These are phyloP conservation scores for Meloidogyne hapla DNA, from an alignment of 1,140 invertebrate genomes.

Conservation along the genomic window DNA sequence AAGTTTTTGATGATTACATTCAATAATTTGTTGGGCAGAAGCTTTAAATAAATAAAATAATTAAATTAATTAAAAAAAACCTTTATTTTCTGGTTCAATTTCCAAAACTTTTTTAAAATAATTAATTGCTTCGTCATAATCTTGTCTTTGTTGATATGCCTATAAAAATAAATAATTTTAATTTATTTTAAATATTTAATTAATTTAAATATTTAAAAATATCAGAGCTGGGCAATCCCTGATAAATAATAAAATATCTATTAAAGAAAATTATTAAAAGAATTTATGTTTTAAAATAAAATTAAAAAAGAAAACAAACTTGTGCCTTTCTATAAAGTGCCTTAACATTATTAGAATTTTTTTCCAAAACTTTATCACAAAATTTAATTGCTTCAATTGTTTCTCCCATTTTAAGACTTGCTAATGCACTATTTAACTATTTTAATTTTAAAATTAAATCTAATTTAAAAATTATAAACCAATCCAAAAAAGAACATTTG, in stretches of 20 bases:
- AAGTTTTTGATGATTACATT: constrained; percentile 76
- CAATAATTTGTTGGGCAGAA: constrained; percentile 75
- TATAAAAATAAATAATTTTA: constrained; percentile 57
- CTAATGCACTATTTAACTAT: constrained; percentile 72
- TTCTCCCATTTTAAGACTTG: constrained; percentile 79
- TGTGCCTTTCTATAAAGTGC: constrained; percentile 83
- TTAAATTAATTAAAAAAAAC: neutral
- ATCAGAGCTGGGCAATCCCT: no score
- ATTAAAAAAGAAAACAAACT: constrained; percentile 63
- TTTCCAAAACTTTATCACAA: constrained; percentile 73
- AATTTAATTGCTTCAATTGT: constrained; percentile 73
- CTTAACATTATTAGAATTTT: constrained; percentile 81
- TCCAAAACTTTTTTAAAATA: constrained; percentile 77
- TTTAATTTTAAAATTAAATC: constrained; percentile 7
- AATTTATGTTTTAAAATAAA: no score
- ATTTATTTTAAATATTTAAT: no score
- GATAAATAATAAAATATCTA: no score
- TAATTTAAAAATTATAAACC: constrained; percentile 12
- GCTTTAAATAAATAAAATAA: constrained; percentile 66
- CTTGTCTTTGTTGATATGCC: constrained; percentile 75
- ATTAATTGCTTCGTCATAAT: constrained; percentile 75
- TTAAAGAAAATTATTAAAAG: no score
- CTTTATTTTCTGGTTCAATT: constrained; percentile 76
- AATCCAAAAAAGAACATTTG: constrained; percentile 35
- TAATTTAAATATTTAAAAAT: no score